These are phyloP conservation scores for Diachasma alloeum DNA, from an alignment of 1,140 invertebrate species.

Conservation along the genomic window DNA sequence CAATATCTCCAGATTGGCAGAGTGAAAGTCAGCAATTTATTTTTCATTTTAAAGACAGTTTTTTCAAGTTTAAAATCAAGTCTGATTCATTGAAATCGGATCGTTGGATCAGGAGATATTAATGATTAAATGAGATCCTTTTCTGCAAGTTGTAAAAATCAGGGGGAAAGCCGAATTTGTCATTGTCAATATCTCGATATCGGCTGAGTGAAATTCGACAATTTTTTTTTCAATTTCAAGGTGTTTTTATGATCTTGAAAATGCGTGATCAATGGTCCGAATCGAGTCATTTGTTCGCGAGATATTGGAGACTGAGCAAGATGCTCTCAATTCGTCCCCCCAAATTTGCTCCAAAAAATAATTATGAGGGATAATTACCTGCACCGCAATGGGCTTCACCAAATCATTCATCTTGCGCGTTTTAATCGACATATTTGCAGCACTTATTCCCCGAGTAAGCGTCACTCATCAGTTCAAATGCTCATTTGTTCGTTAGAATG, in stretches of 20 bases:
- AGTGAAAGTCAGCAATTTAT: too few species aligned
- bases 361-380: slow-evolving; percentile 36
- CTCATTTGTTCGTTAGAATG: not conserved
- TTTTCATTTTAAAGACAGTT: too few species aligned
- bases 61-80: too few species aligned
- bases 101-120: too few species aligned
- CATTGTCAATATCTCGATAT: not conserved
- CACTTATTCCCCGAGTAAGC: too few species aligned
- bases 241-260: not conserved
- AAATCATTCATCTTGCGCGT: slow-evolving; percentile 47
- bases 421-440: slow-evolving; percentile 45
- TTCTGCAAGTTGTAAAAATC: too few species aligned
- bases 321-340: not conserved
- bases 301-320: not conserved
- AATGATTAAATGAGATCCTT: too few species aligned
- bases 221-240: slow-evolving; percentile 3
- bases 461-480: not conserved
- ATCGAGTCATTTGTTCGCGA: not conserved
- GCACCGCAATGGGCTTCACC: slow-evolving; percentile 41
- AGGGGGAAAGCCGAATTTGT: too few species aligned
- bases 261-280: not conserved
- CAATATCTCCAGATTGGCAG: not conserved
- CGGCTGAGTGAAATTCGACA: not conserved
- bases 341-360: not conserved
- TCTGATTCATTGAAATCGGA: too few species aligned